Conservation (phyloP, 2,113 vertebrate genomes). For the Xiphias gladius region DNA sequence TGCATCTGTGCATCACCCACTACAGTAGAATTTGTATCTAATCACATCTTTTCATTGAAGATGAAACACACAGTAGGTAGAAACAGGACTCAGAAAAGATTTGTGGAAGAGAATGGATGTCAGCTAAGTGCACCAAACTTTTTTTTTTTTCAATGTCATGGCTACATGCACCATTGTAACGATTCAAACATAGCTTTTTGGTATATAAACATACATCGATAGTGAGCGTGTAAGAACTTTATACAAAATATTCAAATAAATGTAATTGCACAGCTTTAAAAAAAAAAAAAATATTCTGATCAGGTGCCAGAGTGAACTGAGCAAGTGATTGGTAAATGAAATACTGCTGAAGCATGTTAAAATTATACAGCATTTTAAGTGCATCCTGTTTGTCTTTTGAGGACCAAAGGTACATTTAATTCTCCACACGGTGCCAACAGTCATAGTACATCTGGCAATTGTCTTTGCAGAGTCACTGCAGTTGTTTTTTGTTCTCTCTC, state of each 20-base stretch:
- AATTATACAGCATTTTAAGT: constrained; percentile 78
- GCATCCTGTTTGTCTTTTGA: constrained; percentile 75
- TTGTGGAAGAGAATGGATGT: constrained; percentile 44
- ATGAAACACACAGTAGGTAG: constrained; percentile 47
- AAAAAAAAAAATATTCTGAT: constrained; percentile 72
- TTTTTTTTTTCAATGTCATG: constrained; percentile 63
- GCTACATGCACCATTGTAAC: constrained; percentile 60
- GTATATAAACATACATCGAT: constrained; percentile 78
- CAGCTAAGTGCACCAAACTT: constrained; percentile 69
- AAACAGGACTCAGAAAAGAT: constrained; percentile 30
- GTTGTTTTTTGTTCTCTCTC: constrained; percentile 39
- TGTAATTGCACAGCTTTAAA: constrained; percentile 81
- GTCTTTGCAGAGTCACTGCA: constrained; percentile 55
- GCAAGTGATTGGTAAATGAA: constrained; percentile 59
- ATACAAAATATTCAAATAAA: constrained; percentile 71
- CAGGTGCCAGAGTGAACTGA: constrained; percentile 51
- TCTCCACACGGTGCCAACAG: constrained; percentile 39
- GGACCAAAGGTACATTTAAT: constrained; percentile 42
- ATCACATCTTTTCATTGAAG: too few species aligned
- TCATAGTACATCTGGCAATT: constrained; percentile 30
- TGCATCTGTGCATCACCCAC: too few species aligned
- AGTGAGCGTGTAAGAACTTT: constrained; percentile 51
- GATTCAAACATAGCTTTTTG: constrained; percentile 75
- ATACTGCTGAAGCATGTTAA: constrained; percentile 62
- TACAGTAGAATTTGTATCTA: too few species aligned